These are phyloP conservation scores for Panagrolaimus sp. DNA, from an alignment of 1,140 invertebrate genomes.

Conservation along the genomic window DNA sequence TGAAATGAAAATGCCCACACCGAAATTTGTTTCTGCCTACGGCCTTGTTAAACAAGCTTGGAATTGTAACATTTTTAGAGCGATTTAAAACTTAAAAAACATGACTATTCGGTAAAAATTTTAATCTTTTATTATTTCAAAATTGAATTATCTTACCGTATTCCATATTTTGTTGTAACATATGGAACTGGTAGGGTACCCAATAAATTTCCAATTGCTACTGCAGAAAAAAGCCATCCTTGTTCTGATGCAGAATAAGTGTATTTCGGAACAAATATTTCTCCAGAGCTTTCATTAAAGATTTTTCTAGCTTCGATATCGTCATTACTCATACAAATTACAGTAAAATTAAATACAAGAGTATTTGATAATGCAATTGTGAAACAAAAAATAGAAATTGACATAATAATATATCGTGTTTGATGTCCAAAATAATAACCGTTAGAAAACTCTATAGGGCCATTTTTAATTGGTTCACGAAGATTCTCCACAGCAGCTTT, in stretches of 20 bases:
- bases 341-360: constrained; percentile 46
- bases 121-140: neutral
- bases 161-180: neutral
- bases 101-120: too few species aligned
- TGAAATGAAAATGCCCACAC: too few species aligned
- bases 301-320: neutral
- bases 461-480: too few species aligned
- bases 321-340: constrained; percentile 40
- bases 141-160: neutral
- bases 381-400: constrained; percentile 35
- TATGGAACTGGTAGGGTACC: neutral
- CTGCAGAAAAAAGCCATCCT: constrained; percentile 9
- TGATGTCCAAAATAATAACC: constrained; percentile 16
- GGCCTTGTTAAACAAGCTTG: too few species aligned
- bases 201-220: neutral
- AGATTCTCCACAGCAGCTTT: too few species aligned
- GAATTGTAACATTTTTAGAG: too few species aligned
- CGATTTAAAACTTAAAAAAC: too few species aligned
- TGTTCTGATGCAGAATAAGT: neutral
- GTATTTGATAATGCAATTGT: constrained; percentile 40
- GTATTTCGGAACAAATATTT: neutral
- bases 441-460: too few species aligned
- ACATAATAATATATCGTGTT: constrained; percentile 35
- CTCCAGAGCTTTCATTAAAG: too few species aligned
- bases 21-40: too few species aligned